Base-by-base conservation (phyloP, 2,113 vertebrate species). In the Sceloporus undulatus region DNA sequence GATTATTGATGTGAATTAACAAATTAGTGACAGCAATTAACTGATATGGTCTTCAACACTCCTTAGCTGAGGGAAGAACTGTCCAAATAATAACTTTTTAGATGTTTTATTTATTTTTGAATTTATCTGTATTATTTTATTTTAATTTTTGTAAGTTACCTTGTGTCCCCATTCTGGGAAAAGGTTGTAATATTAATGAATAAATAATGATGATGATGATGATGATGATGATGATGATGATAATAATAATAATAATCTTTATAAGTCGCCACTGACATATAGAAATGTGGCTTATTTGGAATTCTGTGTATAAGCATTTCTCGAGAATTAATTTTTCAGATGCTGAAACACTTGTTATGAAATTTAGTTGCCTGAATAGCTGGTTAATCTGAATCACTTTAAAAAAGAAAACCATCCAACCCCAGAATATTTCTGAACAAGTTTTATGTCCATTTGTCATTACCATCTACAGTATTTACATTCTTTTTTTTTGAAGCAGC, bases 381-480 rank as follows among this genome's bases (percentile, higher is more conserved):
- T 5, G 25, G 73, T 19, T 73, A 9, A 93, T 80, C 1, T 1
- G 54, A 9, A 0, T 29, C 9, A 75, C 54, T 91, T 70, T 68
- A 18, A 3, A 6, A 0, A 85, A 23, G 10, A 54, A 27, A 29
- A 71, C 56, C 74, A 1, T 0, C 80, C 2, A 5, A 82, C 76
- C 87, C 34, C 0, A 73, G 0, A 23, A 80, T 81, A 59, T 74
- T 1, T 23, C 42, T 71, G 2, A 85, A 76, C 76, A 66, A 83
- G 21, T 82, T 91, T 34, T 86, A 4, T 4, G 73, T 71, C 29
- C 14, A 2, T 79, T 80, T 79, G 56, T 48, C 4, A 52, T 62
- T 21, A 38, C 59, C 56, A 70, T 87, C 80, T 78, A n/a, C n/a
- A n/a, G n/a, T n/a, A 70, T 79, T 81, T 18, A 88, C 86, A 70